Conservation (phyloP, 2,797 vertebrate species). For the Threskiornis aethiopicus region DNA sequence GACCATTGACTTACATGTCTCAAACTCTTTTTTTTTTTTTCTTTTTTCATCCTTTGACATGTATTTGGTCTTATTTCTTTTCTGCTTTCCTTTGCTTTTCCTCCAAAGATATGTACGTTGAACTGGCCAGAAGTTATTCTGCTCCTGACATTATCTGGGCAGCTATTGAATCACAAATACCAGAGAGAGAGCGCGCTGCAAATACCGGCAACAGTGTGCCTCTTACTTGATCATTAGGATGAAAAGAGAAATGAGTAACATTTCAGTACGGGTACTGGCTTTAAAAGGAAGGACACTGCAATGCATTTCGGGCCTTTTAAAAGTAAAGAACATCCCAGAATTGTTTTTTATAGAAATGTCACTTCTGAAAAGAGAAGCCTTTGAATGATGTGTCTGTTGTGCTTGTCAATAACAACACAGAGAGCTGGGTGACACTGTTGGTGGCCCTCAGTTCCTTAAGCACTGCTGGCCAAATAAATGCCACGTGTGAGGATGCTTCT, state of each 20-base stretch:
- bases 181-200: neutral
- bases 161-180: neutral
- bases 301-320: neutral
- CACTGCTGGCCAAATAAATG: neutral
- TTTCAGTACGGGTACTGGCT: neutral
- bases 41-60: neutral
- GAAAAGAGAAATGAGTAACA: neutral
- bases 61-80: neutral
- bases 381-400: neutral
- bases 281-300: neutral
- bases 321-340: neutral
- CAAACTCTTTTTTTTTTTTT: neutral
- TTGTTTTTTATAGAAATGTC: neutral
- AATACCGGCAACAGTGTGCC: neutral
- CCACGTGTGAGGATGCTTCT: neutral
- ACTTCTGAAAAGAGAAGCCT: neutral
- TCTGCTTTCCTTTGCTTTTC: neutral
- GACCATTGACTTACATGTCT: neutral
- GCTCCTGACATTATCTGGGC: neutral
- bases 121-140: neutral
- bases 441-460: neutral
- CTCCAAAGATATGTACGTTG: neutral
- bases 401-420: neutral
- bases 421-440: neutral
- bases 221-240: neutral